Percentiles rank a stretch among this genome's conserved stretches.
Conservation (phyloP, 2,797 vertebrate genomes). For the Melanotaenia parkinsoni region DNA sequence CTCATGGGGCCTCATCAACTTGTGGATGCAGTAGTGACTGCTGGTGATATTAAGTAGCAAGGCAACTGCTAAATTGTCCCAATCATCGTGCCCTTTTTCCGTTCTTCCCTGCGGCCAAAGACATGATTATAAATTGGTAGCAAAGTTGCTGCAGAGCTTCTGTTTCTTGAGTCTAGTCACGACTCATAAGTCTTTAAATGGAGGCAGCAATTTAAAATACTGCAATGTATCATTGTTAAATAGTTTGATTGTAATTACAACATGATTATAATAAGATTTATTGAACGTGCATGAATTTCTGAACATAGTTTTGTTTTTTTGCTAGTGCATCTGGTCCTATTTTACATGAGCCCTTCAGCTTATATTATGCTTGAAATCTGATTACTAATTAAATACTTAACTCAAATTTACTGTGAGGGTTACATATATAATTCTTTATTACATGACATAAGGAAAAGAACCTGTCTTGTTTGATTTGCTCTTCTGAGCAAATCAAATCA, state of each 20-base stretch:
- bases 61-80: neutral
- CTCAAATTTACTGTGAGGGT: neutral
- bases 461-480: neutral
- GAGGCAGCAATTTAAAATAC: slow-evolving; percentile 1
- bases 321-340: neutral
- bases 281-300: neutral
- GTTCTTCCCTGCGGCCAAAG: neutral
- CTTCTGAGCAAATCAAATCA: neutral
- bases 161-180: slow-evolving; percentile 1
- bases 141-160: slow-evolving; percentile 12
- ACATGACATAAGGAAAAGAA: neutral
- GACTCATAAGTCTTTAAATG: neutral
- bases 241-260: slow-evolving; percentile 20
- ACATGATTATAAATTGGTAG: neutral
- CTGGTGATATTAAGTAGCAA: slow-evolving; percentile 21
- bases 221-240: slow-evolving; percentile 18
- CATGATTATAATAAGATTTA: neutral
- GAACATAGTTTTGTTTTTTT: neutral
- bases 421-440: neutral
- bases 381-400: neutral
- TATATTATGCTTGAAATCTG: neutral
- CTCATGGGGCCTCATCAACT: neutral
- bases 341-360: neutral
- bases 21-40: slow-evolving; percentile 14
- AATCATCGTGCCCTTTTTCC: neutral